A percentile compares a stretch with the other conserved stretches of the same genome.
Conservation (phyloP, 1,140 invertebrate species). For the Achatina immaculata region DNA sequence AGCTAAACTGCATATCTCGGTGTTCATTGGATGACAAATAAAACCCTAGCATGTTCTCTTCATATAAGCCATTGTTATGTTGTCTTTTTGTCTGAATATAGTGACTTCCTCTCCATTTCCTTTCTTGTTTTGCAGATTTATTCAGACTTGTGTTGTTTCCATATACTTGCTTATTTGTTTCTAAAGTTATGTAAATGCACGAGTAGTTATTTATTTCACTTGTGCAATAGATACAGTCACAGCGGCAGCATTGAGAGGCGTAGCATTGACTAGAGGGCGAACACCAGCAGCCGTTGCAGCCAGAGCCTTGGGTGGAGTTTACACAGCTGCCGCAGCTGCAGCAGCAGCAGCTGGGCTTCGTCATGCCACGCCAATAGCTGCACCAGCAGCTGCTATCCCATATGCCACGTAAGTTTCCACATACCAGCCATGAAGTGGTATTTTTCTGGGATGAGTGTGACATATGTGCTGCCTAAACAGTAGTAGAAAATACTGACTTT, state of each 20-base stretch:
- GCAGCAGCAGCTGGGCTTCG: conserved; percentile 76
- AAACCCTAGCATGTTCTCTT: too few species aligned
- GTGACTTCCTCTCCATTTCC: too few species aligned
- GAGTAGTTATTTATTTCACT: not conserved
- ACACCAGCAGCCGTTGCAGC: conserved; percentile 79
- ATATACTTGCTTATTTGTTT: not conserved
- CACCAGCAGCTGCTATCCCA: conserved; percentile 80
- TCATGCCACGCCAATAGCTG: conserved; percentile 80
- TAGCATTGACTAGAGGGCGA: conserved; percentile 80
- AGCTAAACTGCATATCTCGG: too few species aligned
- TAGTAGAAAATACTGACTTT: too few species aligned
- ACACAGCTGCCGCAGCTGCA: conserved; percentile 74
- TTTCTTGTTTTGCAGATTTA: not conserved
- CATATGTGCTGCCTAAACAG: too few species aligned
- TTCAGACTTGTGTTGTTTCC: not conserved
- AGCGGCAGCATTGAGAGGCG: conserved; percentile 79
- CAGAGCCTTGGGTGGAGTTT: conserved; percentile 73
- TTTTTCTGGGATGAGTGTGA: too few species aligned
- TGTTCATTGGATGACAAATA: too few species aligned
- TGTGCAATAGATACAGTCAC: conserved; percentile 59
- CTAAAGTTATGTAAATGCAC: not conserved
- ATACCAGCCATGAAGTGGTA: too few species aligned
- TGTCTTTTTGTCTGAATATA: too few species aligned
- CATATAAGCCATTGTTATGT: too few species aligned
- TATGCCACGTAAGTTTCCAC: conserved; percentile 81